Conservation (phyloP, 2,888 invertebrate species). For the Caenorhabditis virilis region DNA sequence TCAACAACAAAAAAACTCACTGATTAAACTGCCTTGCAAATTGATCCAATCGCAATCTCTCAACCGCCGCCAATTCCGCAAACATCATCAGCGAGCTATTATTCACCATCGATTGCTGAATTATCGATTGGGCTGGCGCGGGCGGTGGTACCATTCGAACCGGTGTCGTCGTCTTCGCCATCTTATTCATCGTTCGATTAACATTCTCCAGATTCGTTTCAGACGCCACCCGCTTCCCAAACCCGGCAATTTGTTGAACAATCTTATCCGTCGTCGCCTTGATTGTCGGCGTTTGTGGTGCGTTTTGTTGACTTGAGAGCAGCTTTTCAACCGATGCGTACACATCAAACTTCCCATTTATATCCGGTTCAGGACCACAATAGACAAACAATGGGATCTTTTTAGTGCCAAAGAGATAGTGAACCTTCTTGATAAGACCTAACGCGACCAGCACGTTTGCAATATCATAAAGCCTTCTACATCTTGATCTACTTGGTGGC, state of each 20-base stretch:
- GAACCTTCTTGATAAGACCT: slow-evolving; percentile 78
- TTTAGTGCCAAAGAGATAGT: slow-evolving; percentile 69
- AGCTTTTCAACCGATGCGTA: slow-evolving; percentile 39
- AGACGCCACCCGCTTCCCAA: slow-evolving; percentile 42
- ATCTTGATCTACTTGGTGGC: slow-evolving; percentile 65
- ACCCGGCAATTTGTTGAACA: slow-evolving; percentile 27
- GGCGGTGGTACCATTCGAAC: slow-evolving; percentile 2
- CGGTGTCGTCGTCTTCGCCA: slow-evolving; percentile 37
- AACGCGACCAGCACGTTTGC: slow-evolving; percentile 81
- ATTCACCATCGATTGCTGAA: neutral
- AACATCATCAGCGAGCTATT: slow-evolving; percentile 40
- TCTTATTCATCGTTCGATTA: slow-evolving; percentile 20
- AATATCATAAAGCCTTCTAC: slow-evolving; percentile 79
- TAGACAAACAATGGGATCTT: slow-evolving; percentile 69
- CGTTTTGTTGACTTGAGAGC: slow-evolving; percentile 23
- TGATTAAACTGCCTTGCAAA: slow-evolving; percentile 9
- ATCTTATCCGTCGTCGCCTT: slow-evolving; percentile 37
- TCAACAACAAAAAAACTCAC: neutral
- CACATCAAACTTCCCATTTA: slow-evolving; percentile 36
- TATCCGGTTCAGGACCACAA: slow-evolving; percentile 66
- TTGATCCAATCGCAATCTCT: slow-evolving; percentile 14
- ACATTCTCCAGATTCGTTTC: slow-evolving; percentile 27
- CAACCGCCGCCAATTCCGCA: slow-evolving; percentile 42
- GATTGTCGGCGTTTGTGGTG: slow-evolving; percentile 46
- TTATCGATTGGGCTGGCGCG: neutral